phyloP scores from a whole-genome alignment of 92 coral and sea anemone species.

The Heteractis magnifica region DNA sequence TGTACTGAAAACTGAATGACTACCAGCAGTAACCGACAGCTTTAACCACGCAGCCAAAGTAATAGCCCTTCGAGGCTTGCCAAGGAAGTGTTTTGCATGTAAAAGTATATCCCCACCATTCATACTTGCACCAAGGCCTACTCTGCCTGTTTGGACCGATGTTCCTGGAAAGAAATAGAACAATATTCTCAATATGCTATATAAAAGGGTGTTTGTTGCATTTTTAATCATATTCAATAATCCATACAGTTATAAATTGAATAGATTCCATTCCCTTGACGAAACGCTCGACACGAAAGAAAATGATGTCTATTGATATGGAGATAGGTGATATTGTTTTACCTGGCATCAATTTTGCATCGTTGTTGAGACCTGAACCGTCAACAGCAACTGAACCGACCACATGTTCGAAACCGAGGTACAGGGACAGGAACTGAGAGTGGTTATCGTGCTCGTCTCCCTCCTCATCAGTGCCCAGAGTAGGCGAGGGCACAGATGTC shows the following conservation, averaged over 20 bases:
- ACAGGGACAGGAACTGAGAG: conserved; percentile 65
- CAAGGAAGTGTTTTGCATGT: conserved; percentile 73
- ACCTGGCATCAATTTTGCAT: conserved; percentile 46
- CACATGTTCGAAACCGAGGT: conserved; percentile 94
- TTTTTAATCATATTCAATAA: no score
- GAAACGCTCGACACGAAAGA: neutral
- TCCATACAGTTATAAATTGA: no score
- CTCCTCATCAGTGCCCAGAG: conserved; percentile 36
- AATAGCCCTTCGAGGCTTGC: conserved; percentile 78
- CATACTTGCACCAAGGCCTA: conserved; percentile 73
- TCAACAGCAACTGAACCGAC: conserved; percentile 61
- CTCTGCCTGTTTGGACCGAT: conserved; percentile 56
- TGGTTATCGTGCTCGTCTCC: conserved; percentile 34
- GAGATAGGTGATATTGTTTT: neutral
- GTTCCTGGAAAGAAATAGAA: conserved; percentile 42
- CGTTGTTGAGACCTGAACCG: conserved; percentile 85
- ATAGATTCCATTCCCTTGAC: no score
- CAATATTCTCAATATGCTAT: neutral
- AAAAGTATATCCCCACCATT: conserved; percentile 72
- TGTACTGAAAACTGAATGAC: conserved; percentile 75
- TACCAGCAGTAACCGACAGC: conserved; percentile 66
- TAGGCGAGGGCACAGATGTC: conserved; percentile 43
- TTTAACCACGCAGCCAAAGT: conserved; percentile 91
- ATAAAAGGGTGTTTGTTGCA: neutral
- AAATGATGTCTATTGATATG: neutral